Evolutionary conservation across 2,888 invertebrate species (phyloP), one percentile per base, ranked within the genome.

Genomic region (Lymantria monacha): DNA sequence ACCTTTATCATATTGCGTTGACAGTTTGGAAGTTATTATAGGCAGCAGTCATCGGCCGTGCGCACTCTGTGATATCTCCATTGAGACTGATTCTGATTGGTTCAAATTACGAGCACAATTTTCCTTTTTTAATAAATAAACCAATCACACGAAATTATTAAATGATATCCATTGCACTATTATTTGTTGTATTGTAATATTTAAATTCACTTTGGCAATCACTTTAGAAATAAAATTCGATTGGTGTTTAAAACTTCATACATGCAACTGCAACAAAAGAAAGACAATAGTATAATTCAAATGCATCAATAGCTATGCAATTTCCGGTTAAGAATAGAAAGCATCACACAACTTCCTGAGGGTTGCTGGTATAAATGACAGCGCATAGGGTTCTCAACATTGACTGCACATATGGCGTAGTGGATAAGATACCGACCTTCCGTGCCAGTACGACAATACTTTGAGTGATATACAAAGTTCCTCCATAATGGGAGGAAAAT

Each of bases 1-100:
- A 86, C 86, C 84, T 81, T 72, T 83, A 78, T 84, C 85, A 85
- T 86, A 79, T 63, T 81, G 73, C 69, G 65, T 64, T 59, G 69
- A 65, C 85, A 85, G 85, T 59, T 72, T 78, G 70, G 54, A 59
- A 63, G 60, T 49, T 51, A 59, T 64, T 36, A 50, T 44, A 14
- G 55, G 57, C 43, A 66, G 60, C 70, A 73, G 76, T 86, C 86
- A 85, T 57, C 66, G 59, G 50, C 57, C 64, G 70, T 70, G 72
- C 58, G 52, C 44, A 58, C 70, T 75, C 15, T 47, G 38, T 44
- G 62, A 61, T 54, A 59, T 62, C 57, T 63, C 64, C 79, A 81
- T 82, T 66, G 62, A 59, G 42, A 64, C 36, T 10, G 31, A 42
- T 38, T 65, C 54, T 52, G 51, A 64, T 69, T 71, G 50, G 53